Evolutionary conservation across 2,797 vertebrate species (phyloP), one percentile per base, ranked within the genome.

Genomic region (Sebastes iracundus): DNA sequence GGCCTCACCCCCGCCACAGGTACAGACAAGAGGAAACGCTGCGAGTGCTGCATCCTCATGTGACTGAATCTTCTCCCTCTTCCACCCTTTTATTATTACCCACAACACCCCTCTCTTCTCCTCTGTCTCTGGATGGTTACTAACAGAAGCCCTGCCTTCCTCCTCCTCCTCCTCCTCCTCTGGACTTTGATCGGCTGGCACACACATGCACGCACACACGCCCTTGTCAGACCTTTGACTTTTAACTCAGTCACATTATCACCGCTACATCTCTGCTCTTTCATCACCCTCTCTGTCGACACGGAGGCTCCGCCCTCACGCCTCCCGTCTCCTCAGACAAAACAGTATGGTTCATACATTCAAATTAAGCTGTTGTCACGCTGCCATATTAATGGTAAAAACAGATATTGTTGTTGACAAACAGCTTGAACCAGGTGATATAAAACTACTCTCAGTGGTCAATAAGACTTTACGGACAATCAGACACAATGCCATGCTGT

Each of bases 1-100:
- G 95, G 97, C 97, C 94, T 96, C 96, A 75, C 95, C 87, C 86
- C 93, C 32, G 53, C 95, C 84, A 92, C 95, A 96, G 96, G 96
- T 96, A 96, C 91, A 92, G 94, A 96, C 94, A 96, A 96, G 98
- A 99, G 98, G 98, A 97, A 97, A 95, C 97, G 97, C 95, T 99
- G 98, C 97, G 96, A 97, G 86, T 99, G 98, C 98, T 99, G 98
- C 97, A 95, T 97, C 97, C 95, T 99, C 95, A 99, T 99, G 98
- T 99, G 98, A 99, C 92, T 94, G 93, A 93, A 77, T 87, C 90
- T 92, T 91, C 75, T 84, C 84, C 95, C 93, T 92, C 91, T 93
- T 94, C 92, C 94, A 93, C 84, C 79, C 87, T 93, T 91, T 92
- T 90, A 90, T 91, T 90, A 90, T 90, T 80, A 86, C 90, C 93